phyloP scores from a whole-genome alignment of 2,113 vertebrate genomes.

The Poecilia latipinna region DNA sequence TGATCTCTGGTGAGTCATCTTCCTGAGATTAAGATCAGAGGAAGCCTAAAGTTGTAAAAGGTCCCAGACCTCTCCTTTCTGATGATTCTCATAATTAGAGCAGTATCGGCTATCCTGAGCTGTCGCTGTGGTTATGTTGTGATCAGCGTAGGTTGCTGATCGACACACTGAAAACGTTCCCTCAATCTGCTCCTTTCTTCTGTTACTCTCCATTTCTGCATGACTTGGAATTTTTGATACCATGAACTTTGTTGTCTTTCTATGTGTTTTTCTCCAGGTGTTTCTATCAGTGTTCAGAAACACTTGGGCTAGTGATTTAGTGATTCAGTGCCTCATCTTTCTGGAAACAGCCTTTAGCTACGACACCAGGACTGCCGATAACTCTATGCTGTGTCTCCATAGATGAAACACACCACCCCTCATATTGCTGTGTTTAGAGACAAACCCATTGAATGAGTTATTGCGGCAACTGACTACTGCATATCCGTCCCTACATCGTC shows the following conservation, averaged over 20 bases:
- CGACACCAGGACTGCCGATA: too few species aligned
- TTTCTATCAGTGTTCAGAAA: background rate
- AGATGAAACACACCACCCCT: too few species aligned
- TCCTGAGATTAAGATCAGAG: background rate
- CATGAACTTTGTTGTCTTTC: background rate
- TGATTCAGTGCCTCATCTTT: background rate
- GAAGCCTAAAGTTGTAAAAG: background rate
- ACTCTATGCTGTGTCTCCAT: too few species aligned
- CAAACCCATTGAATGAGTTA: too few species aligned
- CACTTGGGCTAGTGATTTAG: background rate
- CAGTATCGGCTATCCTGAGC: background rate
- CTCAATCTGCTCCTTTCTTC: background rate
- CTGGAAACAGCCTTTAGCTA: too few species aligned
- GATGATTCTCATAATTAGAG: background rate
- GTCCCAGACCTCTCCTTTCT: background rate
- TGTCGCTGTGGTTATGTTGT: background rate
- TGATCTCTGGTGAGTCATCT: slow-evolving; percentile 11
- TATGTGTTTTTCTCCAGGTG: background rate
- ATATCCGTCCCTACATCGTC: background rate
- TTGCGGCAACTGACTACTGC: too few species aligned
- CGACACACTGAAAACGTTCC: background rate
- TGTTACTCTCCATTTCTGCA: background rate
- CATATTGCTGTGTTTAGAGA: too few species aligned
- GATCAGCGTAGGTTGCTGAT: background rate
- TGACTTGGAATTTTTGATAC: background rate